Base-by-base conservation (phyloP, 1,140 invertebrate species). In the Dryas iulia region DNA sequence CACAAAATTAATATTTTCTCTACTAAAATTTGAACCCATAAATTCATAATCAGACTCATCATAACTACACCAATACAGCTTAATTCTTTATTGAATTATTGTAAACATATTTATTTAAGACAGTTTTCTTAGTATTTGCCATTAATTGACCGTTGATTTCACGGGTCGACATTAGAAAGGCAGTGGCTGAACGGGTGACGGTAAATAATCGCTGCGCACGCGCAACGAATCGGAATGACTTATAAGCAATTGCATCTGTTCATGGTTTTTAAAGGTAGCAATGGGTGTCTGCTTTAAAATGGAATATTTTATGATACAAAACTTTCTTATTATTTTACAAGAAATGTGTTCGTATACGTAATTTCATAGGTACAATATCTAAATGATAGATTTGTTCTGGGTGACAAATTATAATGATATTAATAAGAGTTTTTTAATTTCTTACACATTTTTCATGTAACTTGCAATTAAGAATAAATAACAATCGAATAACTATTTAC, bases 161-260 rank as follows among this genome's bases (percentile, higher is more conserved):
- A 75, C 72, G 72, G 70, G 63, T 76, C 64, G 72, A 80, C 79
- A 86, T 90, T 90, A 89, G 86, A 90, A 87, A 90, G 86, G 78
- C 78, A 77, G 84, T 81, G 72, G 77, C 72, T 31, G 65, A 77
- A 73, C 79, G 81, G 79, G 65, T 73, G 82, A 84, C 86, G 76
- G 79, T 78, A 71, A 89, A 82, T 79, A 88, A 89, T 89, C 77
- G 76, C n/a, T 59, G 70, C 71, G 84, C 85, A 86, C 75, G 86
- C 88, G 84, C 83, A 73, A 63, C 86, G 73, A 90, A 90, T 89
- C 67, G 73, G 63, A 82, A 83, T 81, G 80, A 83, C 78, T 76
- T 78, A 76, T 78, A 81, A 81, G 82, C 83, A 84, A 87, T 71
- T 66, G 59, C 58, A 59, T 84, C 76, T 70, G 75, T 79, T 73